Conservation (phyloP, 2,797 vertebrate species). For the Loriculus beryllinus region DNA sequence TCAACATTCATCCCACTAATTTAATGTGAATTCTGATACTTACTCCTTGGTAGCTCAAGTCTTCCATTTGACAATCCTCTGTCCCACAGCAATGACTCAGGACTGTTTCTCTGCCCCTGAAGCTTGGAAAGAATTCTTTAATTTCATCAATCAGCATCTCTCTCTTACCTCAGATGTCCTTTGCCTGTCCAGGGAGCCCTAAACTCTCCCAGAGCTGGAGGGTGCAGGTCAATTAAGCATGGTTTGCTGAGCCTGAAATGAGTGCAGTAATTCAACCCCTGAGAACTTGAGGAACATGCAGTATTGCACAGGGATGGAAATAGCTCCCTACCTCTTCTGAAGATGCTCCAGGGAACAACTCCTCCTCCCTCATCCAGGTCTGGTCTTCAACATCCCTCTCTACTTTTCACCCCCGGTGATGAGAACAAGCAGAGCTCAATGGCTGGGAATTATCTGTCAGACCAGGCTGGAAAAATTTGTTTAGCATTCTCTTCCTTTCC, state of each 20-base stretch:
- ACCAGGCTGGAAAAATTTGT: neutral
- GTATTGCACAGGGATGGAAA: neutral
- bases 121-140: neutral
- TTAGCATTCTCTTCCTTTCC: neutral
- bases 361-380: neutral
- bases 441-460: neutral
- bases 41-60: neutral
- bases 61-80: rapidly evolving
- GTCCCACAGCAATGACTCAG: rapidly evolving
- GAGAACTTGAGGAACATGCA: rapidly evolving
- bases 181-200: neutral
- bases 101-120: neutral
- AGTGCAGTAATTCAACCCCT: neutral
- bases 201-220: neutral
- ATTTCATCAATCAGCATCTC: neutral
- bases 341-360: neutral
- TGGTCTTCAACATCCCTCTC: neutral
- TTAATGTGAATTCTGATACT: neutral
- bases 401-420: neutral
- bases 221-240: neutral
- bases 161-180: neutral
- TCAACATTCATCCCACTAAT: neutral
- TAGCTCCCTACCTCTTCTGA: neutral
- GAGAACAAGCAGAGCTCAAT: neutral
- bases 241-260: neutral